phyloP scores from a whole-genome alignment of 2,113 vertebrate species.

The Bubalus kerabau region DNA sequence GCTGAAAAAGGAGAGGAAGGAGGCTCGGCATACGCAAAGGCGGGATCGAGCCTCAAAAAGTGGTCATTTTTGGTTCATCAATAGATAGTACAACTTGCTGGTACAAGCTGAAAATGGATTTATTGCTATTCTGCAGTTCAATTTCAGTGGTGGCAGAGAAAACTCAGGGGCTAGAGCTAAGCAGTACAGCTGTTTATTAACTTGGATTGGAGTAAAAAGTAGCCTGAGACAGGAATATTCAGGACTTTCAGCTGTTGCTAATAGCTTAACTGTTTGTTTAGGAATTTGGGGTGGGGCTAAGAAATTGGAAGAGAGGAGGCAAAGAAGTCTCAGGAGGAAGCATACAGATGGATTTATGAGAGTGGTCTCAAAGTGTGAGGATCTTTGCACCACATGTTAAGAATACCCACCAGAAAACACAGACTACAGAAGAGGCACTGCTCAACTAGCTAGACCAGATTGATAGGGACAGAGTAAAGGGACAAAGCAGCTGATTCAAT shows the following conservation, averaged over 20 bases:
- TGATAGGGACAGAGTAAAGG: not conserved
- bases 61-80: not conserved
- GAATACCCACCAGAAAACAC: not conserved
- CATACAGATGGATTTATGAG: too few relatives aligned
- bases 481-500: not conserved
- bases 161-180: not conserved
- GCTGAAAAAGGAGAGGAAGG: not conserved
- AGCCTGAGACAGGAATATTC: not conserved
- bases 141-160: not conserved
- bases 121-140: not conserved
- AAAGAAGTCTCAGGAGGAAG: not conserved
- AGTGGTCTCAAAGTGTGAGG: not conserved
- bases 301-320: not conserved
- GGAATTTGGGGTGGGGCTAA: not conserved
- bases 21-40: too few relatives aligned
- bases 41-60: not conserved
- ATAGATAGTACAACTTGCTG: not conserved
- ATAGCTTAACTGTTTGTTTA: not conserved
- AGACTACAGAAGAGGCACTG: not conserved
- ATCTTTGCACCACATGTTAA: not conserved
- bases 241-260: not conserved
- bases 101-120: not conserved
- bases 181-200: not conserved
- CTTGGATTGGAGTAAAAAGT: not conserved
- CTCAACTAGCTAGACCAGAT: not conserved